A percentile compares a stretch with the other conserved stretches of the same genome.
Evolutionary conservation across 2,113 vertebrate species (phyloP).

Genomic region (Hymenochirus boettgeri): DNA sequence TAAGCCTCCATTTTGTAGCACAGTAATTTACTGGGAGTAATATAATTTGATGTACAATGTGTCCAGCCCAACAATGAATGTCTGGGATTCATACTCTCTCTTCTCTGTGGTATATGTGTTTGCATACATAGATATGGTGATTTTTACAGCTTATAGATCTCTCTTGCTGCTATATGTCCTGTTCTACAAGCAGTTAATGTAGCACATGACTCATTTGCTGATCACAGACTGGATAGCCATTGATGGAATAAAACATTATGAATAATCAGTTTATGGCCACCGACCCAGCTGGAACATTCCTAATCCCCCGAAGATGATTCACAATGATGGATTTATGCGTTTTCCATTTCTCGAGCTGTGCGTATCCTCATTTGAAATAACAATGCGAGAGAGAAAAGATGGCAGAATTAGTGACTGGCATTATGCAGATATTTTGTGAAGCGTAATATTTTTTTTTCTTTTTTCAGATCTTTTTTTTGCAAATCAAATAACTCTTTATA

Average conservation of each 20-base stretch:
- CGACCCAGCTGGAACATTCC: neutral
- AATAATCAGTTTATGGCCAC: conserved; percentile 2
- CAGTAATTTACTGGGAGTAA: neutral
- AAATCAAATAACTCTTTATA: too few species aligned
- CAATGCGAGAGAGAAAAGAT: neutral
- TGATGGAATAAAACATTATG: conserved; percentile 5
- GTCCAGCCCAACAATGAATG: neutral
- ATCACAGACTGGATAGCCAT: neutral
- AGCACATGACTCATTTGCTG: neutral
- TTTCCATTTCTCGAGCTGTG: neutral
- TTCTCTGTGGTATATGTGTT: neutral
- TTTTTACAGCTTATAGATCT: neutral
- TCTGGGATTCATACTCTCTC: neutral
- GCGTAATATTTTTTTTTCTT: neutral
- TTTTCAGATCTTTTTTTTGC: too few species aligned
- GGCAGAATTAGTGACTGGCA: neutral
- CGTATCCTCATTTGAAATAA: neutral
- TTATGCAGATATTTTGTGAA: neutral
- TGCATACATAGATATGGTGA: neutral
- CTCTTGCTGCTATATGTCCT: neutral
- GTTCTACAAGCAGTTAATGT: neutral
- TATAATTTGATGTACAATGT: neutral
- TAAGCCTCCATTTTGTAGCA: neutral
- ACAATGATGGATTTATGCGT: neutral
- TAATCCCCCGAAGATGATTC: neutral